A percentile compares a stretch with the other conserved stretches of the same genome.
Conservation (phyloP, 2,113 vertebrate species). For the Aptenodytes forsteri region DNA sequence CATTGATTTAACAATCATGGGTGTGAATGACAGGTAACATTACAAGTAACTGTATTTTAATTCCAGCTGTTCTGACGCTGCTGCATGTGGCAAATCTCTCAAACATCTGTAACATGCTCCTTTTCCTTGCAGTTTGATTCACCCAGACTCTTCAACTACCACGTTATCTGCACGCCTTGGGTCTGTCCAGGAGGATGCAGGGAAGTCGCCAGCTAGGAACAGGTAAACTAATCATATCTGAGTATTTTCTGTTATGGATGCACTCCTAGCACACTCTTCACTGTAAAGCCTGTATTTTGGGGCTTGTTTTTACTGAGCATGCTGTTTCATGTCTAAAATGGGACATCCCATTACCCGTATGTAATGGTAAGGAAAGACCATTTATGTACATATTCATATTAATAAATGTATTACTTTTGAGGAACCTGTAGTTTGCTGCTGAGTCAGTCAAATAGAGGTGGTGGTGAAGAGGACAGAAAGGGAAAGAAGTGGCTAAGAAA, state of each 20-base stretch:
- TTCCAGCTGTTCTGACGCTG: neutral
- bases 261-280: neutral
- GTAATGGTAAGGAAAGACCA: neutral
- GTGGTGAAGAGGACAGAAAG: neutral
- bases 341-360: neutral
- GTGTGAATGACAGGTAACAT: neutral
- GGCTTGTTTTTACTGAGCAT: neutral
- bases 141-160: conserved; percentile 86
- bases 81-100: neutral
- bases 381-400: neutral
- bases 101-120: neutral
- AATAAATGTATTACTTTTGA: neutral
- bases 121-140: conserved; percentile 85
- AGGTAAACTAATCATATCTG: conserved; percentile 73
- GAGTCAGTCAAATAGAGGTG: neutral
- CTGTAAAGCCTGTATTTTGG: neutral
- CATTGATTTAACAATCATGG: neutral
- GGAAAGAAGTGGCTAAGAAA: neutral
- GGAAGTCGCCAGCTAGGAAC: conserved; percentile 93
- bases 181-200: conserved; percentile 89
- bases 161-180: conserved; percentile 83
- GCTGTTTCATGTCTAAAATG: neutral
- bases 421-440: neutral
- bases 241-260: neutral
- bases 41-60: neutral